A percentile compares a stretch with the other conserved stretches of the same genome.
Evolutionary conservation across 2,113 vertebrate species (phyloP).

Genomic region (Brachionichthys hirsutus): DNA sequence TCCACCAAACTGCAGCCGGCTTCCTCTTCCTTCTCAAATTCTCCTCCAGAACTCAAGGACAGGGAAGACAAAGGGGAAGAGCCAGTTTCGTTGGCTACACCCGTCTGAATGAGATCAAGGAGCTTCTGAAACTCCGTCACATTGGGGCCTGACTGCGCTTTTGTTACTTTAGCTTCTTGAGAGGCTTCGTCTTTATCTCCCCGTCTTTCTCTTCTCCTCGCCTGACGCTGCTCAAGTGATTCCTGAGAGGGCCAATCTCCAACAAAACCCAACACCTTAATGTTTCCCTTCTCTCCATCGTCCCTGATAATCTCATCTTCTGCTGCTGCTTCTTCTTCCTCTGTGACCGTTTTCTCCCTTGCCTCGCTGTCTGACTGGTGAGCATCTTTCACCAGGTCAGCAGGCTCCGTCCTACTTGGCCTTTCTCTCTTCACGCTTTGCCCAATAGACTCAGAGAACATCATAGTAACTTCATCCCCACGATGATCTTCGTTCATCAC

Average conservation of each 20-base stretch:
- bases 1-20: constrained; percentile 9
- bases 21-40: constrained; percentile 15
- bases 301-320: background rate
- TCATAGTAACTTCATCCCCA: constrained; percentile 49
- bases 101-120: constrained; percentile 71
- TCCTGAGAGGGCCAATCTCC: constrained; percentile 90
- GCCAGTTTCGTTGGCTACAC: constrained; percentile 13
- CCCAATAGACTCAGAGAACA: constrained; percentile 72
- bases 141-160: constrained; percentile 16
- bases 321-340: background rate
- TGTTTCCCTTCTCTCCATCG: constrained; percentile 21
- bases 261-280: constrained; percentile 79
- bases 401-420: constrained; percentile 41
- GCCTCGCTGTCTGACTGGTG: constrained; percentile 31
- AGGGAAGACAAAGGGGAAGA: constrained; percentile 25
- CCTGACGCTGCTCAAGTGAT: constrained; percentile 81
- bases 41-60: constrained; percentile 27
- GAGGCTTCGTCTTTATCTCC: constrained; percentile 1
- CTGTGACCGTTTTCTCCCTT: constrained; percentile 10
- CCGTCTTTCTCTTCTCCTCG: constrained; percentile 61
- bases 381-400: constrained; percentile 45
- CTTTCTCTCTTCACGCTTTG: constrained; percentile 73
- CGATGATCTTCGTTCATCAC: constrained; percentile 53
- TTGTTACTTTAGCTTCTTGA: constrained; percentile 14
- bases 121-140: constrained; percentile 71